A percentile compares a stretch with the other conserved stretches of the same genome.
Conservation (phyloP, 1,140 invertebrate genomes). For the Tachypleus tridentatus region DNA sequence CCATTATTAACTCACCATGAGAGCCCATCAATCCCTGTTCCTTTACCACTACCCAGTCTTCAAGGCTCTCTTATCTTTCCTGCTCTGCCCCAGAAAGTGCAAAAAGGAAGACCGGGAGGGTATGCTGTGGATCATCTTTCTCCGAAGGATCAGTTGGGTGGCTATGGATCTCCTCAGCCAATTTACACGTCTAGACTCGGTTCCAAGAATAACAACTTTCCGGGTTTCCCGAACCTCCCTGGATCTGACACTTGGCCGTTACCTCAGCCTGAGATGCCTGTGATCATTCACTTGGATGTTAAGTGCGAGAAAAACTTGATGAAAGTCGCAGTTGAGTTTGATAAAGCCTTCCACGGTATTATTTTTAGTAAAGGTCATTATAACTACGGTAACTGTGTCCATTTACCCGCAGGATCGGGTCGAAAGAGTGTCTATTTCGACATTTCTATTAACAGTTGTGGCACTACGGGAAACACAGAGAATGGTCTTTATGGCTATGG, state of each 20-base stretch:
- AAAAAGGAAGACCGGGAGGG: not conserved
- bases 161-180: no score
- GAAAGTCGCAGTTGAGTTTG: slow-evolving; percentile 24
- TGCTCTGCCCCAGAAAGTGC: not conserved
- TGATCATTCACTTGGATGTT: slow-evolving; percentile 19
- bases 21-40: not conserved
- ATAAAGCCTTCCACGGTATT: slow-evolving; percentile 29
- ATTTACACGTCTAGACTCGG: slow-evolving; percentile 13
- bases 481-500: slow-evolving; percentile 59
- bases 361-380: slow-evolving; percentile 43
- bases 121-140: not conserved
- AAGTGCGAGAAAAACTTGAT: slow-evolving; percentile 20
- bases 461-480: slow-evolving; percentile 80
- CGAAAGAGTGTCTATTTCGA: slow-evolving; percentile 80
- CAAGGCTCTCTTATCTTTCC: not conserved
- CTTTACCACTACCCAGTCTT: not conserved
- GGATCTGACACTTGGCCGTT: slow-evolving; percentile 26
- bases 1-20: no score
- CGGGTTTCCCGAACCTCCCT: slow-evolving; percentile 18
- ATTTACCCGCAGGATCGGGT: slow-evolving; percentile 75
- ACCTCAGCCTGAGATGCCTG: slow-evolving; percentile 26
- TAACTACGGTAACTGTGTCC: slow-evolving; percentile 77
- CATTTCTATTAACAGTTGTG: slow-evolving; percentile 80
- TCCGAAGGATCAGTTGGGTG: not conserved
- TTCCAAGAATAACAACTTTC: slow-evolving; percentile 16